phyloP scores from a whole-genome alignment of 2,888 invertebrate genomes.

The Apamea epomidion region DNA sequence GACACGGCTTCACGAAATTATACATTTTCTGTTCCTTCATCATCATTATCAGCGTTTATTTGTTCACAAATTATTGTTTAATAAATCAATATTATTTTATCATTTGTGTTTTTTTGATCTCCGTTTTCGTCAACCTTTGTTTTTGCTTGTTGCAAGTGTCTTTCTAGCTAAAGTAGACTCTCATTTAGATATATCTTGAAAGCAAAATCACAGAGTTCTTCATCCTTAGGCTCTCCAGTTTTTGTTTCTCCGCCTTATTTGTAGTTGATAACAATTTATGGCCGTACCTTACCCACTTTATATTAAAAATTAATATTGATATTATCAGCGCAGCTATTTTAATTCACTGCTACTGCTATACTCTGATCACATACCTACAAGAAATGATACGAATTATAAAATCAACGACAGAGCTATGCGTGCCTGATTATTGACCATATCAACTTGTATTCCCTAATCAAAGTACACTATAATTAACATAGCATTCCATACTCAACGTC shows the following conservation, averaged over 20 bases:
- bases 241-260: not conserved
- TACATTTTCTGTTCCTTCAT: constrained; percentile 47
- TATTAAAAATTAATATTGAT: not conserved
- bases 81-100: constrained; percentile 37
- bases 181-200: not conserved
- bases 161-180: not conserved
- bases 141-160: not conserved
- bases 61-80: constrained; percentile 24
- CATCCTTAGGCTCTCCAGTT: not conserved
- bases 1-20: constrained; percentile 58
- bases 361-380: constrained; percentile 3
- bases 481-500: constrained; percentile 74
- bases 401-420: constrained; percentile 20
- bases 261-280: not conserved
- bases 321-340: not conserved
- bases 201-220: not conserved
- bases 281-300: too few relatives aligned
- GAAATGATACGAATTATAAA: constrained; percentile 36
- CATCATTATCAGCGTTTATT: constrained; percentile 56
- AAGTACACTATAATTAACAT: constrained; percentile 77
- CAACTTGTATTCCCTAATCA: constrained; percentile 60
- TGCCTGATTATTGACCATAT: constrained; percentile 45
- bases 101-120: not conserved
- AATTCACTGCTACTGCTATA: constrained; percentile 19
- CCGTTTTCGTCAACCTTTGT: not conserved